Conservation (phyloP, 2,797 vertebrate genomes). For the Neoniphon sammara region DNA sequence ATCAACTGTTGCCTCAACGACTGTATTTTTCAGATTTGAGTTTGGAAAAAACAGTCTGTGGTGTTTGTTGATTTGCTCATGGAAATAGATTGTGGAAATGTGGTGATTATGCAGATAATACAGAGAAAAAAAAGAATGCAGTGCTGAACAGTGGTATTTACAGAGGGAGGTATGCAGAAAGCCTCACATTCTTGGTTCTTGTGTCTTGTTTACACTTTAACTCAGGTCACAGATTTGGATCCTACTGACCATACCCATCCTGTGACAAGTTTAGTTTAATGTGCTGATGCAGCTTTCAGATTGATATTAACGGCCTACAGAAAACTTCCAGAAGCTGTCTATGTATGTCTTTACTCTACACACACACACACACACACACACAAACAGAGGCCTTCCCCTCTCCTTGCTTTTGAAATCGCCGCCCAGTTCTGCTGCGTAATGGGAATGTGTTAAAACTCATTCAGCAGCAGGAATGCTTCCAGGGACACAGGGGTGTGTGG, state of each 20-base stretch:
- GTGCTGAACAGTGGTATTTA: neutral
- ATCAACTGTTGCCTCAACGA: constrained; percentile 33
- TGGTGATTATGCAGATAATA: neutral
- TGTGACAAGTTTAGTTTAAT: too few relatives aligned
- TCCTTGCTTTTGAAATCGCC: neutral
- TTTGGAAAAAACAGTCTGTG: neutral
- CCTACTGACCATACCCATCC: neutral
- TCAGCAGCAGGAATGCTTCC: constrained; percentile 1
- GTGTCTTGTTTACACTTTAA: neutral
- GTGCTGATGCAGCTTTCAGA: too few relatives aligned
- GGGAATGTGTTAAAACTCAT: neutral
- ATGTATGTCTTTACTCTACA: too few relatives aligned
- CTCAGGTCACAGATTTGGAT: neutral
- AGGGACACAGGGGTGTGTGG: constrained; percentile 33
- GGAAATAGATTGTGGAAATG: neutral
- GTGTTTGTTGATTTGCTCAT: neutral
- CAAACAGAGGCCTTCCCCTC: neutral
- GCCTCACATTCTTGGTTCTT: neutral
- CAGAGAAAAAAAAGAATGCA: neutral
- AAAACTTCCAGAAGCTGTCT: too few relatives aligned
- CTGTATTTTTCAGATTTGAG: constrained; percentile 20
- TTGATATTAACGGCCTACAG: too few relatives aligned
- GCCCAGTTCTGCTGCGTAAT: neutral
- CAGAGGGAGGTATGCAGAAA: neutral
- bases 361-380: constrained; percentile 2